Evolutionary conservation across 2,888 invertebrate species (phyloP), one percentile per base, ranked within the genome.

Genomic region (Steinernema hermaphroditum): DNA sequence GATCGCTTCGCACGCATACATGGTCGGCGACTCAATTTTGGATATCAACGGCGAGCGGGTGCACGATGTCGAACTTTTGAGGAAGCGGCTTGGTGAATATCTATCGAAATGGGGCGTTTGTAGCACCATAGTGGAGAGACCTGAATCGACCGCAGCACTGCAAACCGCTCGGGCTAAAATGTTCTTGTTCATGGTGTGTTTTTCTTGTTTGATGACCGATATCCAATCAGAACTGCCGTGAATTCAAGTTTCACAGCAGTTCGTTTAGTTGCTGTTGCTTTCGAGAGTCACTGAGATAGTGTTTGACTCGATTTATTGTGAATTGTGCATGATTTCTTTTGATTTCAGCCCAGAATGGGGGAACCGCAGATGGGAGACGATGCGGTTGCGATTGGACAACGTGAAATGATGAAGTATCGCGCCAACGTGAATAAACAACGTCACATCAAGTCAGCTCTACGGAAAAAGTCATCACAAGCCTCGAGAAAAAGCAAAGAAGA

Each of bases 1-100:
- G 27, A 54, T 54, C 54, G 54, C 54, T 16, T 22, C 54, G 24
- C 6, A 4, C 54, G 54, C 54, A 2, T 72, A 72, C 54, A 37
- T 72, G 22, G 68, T 68, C 27, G 73, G 73, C 22, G 73, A 73
- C 68, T 49, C n/a, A n/a, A 73, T 73, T 14, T 34, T 73, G 41
- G 73, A 73, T 44, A 34, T 73, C 16, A 73, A 73, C 46, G 29
- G 50, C 46, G 73, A 73, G 27, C 54, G 73, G 12, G 70, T 43
- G n/a, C 29, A n/a, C 19, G 73, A 73, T 49, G 34, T 41, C 4
- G 57, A 49, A 8, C 4, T 27, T 2, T 22, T 73, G 16, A 69
- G 71, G 69, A 43, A 44, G 22, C 16, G 32, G 2, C 49, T 73
- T 9, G 50, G 46, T 22, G 70, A 70, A 9, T 70, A n/a, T 8